A percentile compares a stretch with the other conserved stretches of the same genome.
These are phyloP conservation scores for Anthrax anthrax DNA, from an alignment of 2,888 invertebrate species.

Conservation along the genomic window DNA sequence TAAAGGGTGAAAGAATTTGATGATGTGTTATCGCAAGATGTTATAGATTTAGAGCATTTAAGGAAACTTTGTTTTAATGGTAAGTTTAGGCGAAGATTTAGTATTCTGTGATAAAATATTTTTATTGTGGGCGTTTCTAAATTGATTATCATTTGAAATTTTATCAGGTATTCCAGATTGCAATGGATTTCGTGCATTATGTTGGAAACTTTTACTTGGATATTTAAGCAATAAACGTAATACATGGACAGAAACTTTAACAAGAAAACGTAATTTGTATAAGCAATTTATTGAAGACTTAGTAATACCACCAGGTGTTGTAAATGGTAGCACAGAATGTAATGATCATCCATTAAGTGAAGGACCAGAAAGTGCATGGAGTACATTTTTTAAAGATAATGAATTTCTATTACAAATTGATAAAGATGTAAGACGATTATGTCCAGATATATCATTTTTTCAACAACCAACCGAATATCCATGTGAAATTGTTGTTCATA, in stretches of 20 bases:
- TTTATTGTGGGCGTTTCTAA: not conserved
- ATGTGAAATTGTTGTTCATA: constrained; percentile 63
- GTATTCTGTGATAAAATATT: too few relatives aligned
- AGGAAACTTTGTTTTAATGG: constrained; percentile 67
- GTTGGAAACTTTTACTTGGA: constrained; percentile 79
- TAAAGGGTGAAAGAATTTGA: constrained; percentile 70
- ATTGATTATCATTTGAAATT: not conserved
- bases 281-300: constrained; percentile 78
- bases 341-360: constrained; percentile 83
- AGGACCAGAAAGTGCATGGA: constrained; percentile 92
- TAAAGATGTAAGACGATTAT: constrained; percentile 86
- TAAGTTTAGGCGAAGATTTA: too few relatives aligned
- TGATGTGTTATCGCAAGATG: constrained; percentile 51
- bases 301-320: constrained; percentile 67
- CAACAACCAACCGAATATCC: constrained; percentile 88
- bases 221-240: constrained; percentile 60
- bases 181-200: constrained; percentile 62
- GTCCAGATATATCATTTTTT: constrained; percentile 96
- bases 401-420: constrained; percentile 95
- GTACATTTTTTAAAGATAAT: constrained; percentile 91
- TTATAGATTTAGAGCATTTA: constrained; percentile 53
- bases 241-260: constrained; percentile 52
- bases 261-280: constrained; percentile 65
- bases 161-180: constrained; percentile 76
- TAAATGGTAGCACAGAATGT: constrained; percentile 38